Base-by-base conservation (phyloP, 2,113 vertebrate species). In the Python bivittatus region DNA sequence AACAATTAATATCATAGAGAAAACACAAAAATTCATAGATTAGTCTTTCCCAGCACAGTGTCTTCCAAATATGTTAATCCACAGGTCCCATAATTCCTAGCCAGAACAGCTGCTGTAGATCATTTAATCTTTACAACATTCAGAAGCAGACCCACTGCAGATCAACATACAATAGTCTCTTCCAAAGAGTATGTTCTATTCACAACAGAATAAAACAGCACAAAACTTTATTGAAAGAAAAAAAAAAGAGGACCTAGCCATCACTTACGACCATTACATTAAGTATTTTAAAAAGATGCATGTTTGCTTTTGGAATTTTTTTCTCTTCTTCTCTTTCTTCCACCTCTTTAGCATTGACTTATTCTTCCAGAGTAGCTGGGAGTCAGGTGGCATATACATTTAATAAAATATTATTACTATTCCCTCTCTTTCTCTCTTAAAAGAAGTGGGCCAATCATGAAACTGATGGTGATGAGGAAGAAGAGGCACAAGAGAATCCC, bases 401-500 rank as follows among this genome's bases (percentile, higher is more conserved):
- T 48, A 48, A 48, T 48, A 48, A 48, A 0, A 44, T 48, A 48
- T 48, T 48, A 48, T 48, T 48, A 48, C 7, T 48, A 48, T 48
- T 48, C 48, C 23, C 60, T 61, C 17, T 6, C 22, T 20, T 6
- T 61, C 60, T 61, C 25, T 25, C 60, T 61, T 17, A 72, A 33
- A 57, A 58, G 23, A 23, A 61, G 20, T 23, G n/a, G 17, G 48
- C 84, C 52, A 52, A 29, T 23, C 9, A 23, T 42, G 86, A 38
- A 10, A 88, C 33, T 4, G 33, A 25, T 42, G 86, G 17, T 38
- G 86, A 29, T 42, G n/a, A 25, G 27, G 27, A 6, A 53, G 23
- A 96, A 85, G 0, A 11, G 0, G 1, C 58, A 20, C 15, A 23
- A 15, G 22, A 0, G 57, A 1, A n/a, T 27, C 2, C 4, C 0